Base-by-base conservation (phyloP, 2,797 vertebrate genomes). In the Chanos chanos region DNA sequence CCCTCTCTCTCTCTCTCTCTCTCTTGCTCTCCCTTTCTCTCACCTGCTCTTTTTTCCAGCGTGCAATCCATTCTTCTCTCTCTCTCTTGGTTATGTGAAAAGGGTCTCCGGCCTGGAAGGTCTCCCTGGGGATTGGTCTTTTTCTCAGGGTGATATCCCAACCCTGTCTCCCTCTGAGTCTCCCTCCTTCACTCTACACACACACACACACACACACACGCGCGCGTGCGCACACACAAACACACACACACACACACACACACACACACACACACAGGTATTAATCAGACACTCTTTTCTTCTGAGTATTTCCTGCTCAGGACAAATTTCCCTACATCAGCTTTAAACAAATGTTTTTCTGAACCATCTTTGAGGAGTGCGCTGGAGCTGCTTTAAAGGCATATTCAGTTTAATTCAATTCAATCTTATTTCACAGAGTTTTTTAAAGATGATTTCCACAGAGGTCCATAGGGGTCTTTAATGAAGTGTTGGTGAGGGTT, bases 41-140 rank as follows among this genome's bases (percentile, higher is more conserved):
- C 85, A 82, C 86, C 76, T 94, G 94, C 92, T 95, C 93, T 74
- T 93, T 89, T 81, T 93, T 96, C 93, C 93, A 96, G 74, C 87
- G 89, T 12, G 92, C 94, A 73, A 96, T 88, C 94, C 90, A 94
- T 85, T 97, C 93, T 34, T 97, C 94, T 71, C 86, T 87, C 82
- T 96, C 94, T 83, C 93, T 89, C 84, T 93, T 92, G 90, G 94
- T 97, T 86, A 96, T 90, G 85, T 94, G 94, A 87, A 91, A 97
- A 1, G 95, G 94, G 79, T 97, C 95, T 71, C 95, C 95, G 0
- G 95, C 95, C 84, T 97, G 95, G 87, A 94, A 97, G 69, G 94
- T 96, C 82, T 91, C 92, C 59, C 94, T 89, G 73, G 89, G 94
- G 83, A 95, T 88, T 0, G 94, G 94, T 76, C 91, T 91, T 86